Base-by-base conservation (phyloP, 2,888 invertebrate genomes). In the Melanchra persicariae region DNA sequence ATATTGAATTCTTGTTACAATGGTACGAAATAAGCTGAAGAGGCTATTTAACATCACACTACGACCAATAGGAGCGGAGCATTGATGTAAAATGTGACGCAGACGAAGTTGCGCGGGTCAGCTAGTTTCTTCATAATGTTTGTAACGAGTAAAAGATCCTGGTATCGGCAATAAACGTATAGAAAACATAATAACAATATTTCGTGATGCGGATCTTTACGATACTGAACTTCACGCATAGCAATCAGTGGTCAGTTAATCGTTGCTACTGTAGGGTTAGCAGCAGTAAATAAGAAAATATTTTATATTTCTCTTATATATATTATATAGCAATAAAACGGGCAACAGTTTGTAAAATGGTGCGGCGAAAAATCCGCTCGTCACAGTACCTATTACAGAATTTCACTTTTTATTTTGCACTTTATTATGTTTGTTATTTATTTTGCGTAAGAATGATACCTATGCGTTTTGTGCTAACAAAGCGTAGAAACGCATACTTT, bases 151-250 rank as follows among this genome's bases (percentile, higher is more conserved):
- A 24, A 22, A 61, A 60, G 22, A 57, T 59, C 22, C n/a, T 49
- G 34, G 57, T 74, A 37, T 60, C 34, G 30, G 26, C 34, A 34
- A 57, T 57, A 79, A 51, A 57, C 22, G 43, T 57, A 26, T 19
- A 47, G 22, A 55, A 45, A 55, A 66, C 26, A 26, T 51, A 67
- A 26, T 76, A 81, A 26, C 54, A 26, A 30, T 79, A 58, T 40
- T 78, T 55, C 43, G 58, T 78, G 73, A 82, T 26, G 74, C 74
- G 65, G 79, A 55, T 83, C 63, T 83, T 61, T 49, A 45, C 66
- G 58, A 65, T 79, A 79, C 43, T 78, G 79, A 79, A 79, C 73
- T 78, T 83, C 63, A 83, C 74, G 83, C 83, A 73, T 24, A 61
- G 65, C 59, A 72, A 63, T 70, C 55, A 69, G 52, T 77, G 49